Conservation (phyloP, 1,140 invertebrate genomes). For the Elysia chlorotica region DNA sequence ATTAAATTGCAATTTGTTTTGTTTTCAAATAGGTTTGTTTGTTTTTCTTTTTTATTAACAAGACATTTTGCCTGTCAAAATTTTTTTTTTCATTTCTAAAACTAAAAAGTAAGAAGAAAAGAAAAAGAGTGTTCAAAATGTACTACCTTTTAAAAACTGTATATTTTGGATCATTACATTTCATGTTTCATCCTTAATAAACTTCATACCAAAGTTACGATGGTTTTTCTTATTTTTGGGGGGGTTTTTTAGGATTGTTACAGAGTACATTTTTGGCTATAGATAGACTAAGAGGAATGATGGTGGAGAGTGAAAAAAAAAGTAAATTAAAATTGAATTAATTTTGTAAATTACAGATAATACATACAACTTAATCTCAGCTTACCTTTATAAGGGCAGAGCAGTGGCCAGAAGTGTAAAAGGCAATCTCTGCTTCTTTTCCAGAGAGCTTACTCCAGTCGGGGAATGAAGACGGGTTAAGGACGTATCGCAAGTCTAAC, state of each 20-base stretch:
- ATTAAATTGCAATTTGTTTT: too few relatives aligned
- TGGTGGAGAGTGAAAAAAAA: neutral
- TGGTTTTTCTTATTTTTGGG: neutral
- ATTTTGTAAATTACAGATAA: neutral
- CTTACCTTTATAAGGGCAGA: slow-evolving; percentile 53
- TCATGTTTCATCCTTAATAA: neutral
- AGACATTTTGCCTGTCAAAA: too few relatives aligned
- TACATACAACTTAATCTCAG: neutral
- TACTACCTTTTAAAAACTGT: too few relatives aligned
- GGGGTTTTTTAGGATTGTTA: too few relatives aligned
- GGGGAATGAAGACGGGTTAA: slow-evolving; percentile 34
- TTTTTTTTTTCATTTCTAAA: too few relatives aligned
- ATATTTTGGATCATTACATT: too few relatives aligned
- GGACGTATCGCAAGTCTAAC: slow-evolving; percentile 40
- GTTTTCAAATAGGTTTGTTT: too few relatives aligned
- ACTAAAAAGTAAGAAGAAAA: too few relatives aligned
- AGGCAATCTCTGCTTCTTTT: slow-evolving; percentile 32
- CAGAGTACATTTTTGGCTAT: too few relatives aligned
- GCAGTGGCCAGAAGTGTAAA: slow-evolving; percentile 40
- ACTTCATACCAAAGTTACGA: neutral
- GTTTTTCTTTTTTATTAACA: too few relatives aligned
- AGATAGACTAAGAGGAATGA: too few relatives aligned
- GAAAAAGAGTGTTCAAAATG: too few relatives aligned
- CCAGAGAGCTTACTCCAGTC: slow-evolving; percentile 42
- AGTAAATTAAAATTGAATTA: neutral